Conservation (phyloP, 2,888 invertebrate genomes). For the Pecten maximus region DNA sequence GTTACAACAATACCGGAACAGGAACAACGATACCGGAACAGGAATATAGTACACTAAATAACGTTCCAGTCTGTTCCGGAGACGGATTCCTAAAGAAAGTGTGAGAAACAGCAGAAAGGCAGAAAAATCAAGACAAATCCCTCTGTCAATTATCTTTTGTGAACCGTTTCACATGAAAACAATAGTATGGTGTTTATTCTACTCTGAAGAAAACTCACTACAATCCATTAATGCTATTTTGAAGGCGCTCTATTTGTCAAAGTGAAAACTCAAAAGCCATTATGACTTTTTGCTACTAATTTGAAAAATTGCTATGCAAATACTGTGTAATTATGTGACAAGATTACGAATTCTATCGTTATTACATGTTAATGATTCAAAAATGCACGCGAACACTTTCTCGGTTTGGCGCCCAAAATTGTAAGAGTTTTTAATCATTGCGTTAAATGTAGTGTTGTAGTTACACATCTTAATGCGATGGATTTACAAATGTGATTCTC, state of each 20-base stretch:
- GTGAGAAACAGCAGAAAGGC: background rate
- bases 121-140: constrained; percentile 23
- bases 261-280: constrained; percentile 33
- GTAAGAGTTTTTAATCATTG: constrained; percentile 35
- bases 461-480: constrained; percentile 6
- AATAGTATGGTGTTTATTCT: constrained; percentile 20
- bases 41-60: constrained; percentile 7
- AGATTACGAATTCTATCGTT: constrained; percentile 33
- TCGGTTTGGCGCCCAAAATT: constrained; percentile 13
- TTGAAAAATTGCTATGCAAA: constrained; percentile 35
- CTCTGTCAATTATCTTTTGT: constrained; percentile 27
- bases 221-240: constrained; percentile 29
- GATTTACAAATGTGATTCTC: constrained; percentile 27
- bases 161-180: constrained; percentile 33
- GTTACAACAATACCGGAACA: background rate
- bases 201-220: constrained; percentile 2
- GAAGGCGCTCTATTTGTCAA: constrained; percentile 29
- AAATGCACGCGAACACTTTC: constrained; percentile 33
- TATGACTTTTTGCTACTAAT: constrained; percentile 35
- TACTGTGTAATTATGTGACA: constrained; percentile 35
- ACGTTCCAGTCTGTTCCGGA: background rate
- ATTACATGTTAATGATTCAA: constrained; percentile 33
- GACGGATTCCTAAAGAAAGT: background rate
- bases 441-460: constrained; percentile 31
- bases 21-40: background rate